phyloP scores from a whole-genome alignment of 2,113 vertebrate species.

The Theristicus caerulescens region DNA sequence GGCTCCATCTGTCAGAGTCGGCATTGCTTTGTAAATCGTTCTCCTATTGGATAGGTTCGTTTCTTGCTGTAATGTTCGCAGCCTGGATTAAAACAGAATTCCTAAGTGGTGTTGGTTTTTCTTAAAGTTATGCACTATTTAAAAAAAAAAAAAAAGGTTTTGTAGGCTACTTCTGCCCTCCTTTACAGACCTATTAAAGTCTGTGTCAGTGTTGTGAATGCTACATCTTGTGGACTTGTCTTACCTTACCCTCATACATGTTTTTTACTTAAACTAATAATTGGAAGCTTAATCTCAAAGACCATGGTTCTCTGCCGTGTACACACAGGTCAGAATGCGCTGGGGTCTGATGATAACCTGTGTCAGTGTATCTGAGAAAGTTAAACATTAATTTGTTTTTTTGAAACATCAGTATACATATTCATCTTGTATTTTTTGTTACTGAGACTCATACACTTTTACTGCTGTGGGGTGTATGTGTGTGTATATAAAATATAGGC shows the following conservation, averaged over 20 bases:
- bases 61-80: neutral
- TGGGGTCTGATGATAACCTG: neutral
- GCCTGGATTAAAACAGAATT: conserved; percentile 22
- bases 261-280: neutral
- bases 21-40: neutral
- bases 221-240: neutral
- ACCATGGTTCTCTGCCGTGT: neutral
- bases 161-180: neutral
- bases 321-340: neutral
- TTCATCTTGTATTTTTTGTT: neutral
- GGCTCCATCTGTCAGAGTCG: conserved; percentile 36
- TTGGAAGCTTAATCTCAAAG: neutral
- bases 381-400: neutral
- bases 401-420: neutral
- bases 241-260: neutral
- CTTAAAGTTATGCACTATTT: neutral
- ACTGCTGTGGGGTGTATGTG: rapidly evolving
- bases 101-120: neutral
- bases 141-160: neutral
- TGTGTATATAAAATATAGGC: neutral
- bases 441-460: neutral
- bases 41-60: neutral
- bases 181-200: neutral
- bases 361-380: neutral
- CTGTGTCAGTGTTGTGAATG: neutral